Base-by-base conservation (phyloP, 92 coral and sea anemone genomes). In the Scolanthus callimorphus region DNA sequence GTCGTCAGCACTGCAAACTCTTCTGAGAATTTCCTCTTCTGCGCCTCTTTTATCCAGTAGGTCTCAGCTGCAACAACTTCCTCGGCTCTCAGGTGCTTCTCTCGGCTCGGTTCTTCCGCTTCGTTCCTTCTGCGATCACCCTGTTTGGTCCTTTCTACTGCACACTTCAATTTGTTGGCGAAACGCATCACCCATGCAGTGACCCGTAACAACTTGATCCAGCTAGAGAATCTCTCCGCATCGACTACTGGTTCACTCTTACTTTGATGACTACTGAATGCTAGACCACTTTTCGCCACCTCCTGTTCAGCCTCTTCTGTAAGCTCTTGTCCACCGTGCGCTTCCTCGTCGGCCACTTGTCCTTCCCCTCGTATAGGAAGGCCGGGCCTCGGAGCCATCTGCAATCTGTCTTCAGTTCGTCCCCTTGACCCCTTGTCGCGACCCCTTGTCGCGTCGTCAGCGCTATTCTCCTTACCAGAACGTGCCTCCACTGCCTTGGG, bases 401-500 rank as follows among this genome's bases (percentile, higher is more conserved):
- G 29, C 52, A 23, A 26, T 55, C 41, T 13, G 25, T n/a, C 1
- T 46, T 21, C 38, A 72, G 25, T 4, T 79, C 67, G n/a, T n/a
- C n/a, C n/a, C n/a, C n/a, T n/a, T n/a, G n/a, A n/a, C 20, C 20
- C 39, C 24, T 51, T 58, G 17, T 25, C 27, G 6, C 57, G 55
- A 11, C 78, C 88, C 28, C 83, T 57, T 3, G 78, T 68, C 26
- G 50, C 64, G 17, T 28, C 26, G 51, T 80, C 81, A 2, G 81
- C 76, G 8, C 67, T 65, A 41, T 80, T 73, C 0, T n/a, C 34
- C 27, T 31, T 38, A 13, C 60, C 57, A 6, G 69, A 30, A 71
- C 74, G 46, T 78, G 53, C 19, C 63, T 37, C 86, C 81, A 80
- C 44, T 73, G 81, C 0, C 34, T 17, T 1, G 83, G 79, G 59